phyloP scores from a whole-genome alignment of 2,888 invertebrate species.

The Lumbricus terrestris region DNA sequence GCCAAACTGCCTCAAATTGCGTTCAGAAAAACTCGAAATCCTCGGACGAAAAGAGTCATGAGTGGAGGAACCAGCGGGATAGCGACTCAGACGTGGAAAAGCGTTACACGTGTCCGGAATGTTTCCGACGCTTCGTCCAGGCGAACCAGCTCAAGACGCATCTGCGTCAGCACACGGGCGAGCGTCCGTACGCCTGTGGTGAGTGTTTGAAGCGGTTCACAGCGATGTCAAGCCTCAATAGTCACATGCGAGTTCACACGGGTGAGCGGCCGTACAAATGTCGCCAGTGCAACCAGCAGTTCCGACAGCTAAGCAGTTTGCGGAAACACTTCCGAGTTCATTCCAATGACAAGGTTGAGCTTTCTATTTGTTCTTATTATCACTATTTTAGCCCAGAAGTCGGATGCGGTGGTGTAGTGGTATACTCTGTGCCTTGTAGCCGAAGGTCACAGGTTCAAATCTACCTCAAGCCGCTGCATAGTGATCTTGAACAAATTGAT shows the following conservation, averaged over 20 bases:
- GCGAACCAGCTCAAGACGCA: background rate
- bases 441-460: too few relatives aligned
- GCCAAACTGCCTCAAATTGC: background rate
- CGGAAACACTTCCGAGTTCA: slow-evolving; percentile 5
- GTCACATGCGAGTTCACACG: slow-evolving; percentile 7
- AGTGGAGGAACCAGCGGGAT: background rate
- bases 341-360: background rate
- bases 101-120: slow-evolving; percentile 5
- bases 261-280: background rate
- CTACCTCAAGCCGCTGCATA: too few relatives aligned
- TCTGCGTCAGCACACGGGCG: background rate
- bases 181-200: background rate
- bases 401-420: too few relatives aligned
- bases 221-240: background rate
- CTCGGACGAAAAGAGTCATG: background rate
- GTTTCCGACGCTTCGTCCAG: background rate
- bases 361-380: background rate
- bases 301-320: background rate
- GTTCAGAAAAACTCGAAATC: background rate
- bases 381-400: too few relatives aligned
- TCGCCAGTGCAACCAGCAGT: background rate
- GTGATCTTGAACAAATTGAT: too few relatives aligned
- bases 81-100: background rate
- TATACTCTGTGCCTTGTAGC: too few relatives aligned
- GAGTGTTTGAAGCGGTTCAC: slow-evolving; percentile 4